A percentile compares a stretch with the other conserved stretches of the same genome.
Evolutionary conservation across 2,113 vertebrate species (phyloP).

Genomic region (Otus sunia): DNA sequence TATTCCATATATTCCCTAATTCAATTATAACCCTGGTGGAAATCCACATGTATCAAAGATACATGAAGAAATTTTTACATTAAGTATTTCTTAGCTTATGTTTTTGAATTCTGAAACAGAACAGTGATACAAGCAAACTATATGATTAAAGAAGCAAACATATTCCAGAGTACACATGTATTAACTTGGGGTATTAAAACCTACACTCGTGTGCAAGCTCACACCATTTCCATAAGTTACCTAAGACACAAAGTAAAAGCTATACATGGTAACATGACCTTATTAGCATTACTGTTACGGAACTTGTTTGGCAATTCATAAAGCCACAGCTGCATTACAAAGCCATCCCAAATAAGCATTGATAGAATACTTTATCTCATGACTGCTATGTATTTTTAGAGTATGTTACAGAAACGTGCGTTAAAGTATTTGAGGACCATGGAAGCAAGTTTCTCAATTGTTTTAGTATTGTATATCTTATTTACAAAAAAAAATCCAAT

Average conservation of each 20-base stretch:
- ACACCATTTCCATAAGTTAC: neutral
- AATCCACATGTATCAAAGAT: neutral
- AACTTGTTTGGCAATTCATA: neutral
- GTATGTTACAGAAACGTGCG: neutral
- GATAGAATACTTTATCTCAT: neutral
- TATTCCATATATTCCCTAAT: neutral
- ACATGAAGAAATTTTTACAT: neutral
- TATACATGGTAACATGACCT: neutral
- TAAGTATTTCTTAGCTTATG: neutral
- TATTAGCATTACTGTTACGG: neutral
- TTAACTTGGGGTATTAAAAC: neutral
- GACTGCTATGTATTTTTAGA: neutral
- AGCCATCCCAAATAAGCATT: neutral
- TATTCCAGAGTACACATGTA: neutral
- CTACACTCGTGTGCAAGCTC: neutral
- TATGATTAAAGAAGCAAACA: neutral
- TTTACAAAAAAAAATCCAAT: neutral
- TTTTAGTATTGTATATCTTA: neutral
- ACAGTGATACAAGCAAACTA: neutral
- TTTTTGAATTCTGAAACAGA: neutral
- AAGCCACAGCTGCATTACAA: neutral
- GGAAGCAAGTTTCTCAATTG: neutral
- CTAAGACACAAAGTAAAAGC: neutral
- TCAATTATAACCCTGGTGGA: neutral
- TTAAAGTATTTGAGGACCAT: neutral